Conservation (phyloP, 2,797 vertebrate genomes). For the Amblyraja radiata region DNA sequence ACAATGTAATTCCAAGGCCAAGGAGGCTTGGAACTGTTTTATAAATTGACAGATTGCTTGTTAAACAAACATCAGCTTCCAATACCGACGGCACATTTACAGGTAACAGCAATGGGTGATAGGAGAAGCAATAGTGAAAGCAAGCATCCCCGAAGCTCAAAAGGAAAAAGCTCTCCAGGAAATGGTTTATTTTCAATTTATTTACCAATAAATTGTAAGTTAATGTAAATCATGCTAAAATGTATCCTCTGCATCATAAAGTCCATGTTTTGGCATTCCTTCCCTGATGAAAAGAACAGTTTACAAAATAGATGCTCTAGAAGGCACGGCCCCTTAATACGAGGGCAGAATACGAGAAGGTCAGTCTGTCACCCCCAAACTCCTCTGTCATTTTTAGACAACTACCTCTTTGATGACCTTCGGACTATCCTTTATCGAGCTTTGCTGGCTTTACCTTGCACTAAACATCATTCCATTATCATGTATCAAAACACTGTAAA, state of each 20-base stretch:
- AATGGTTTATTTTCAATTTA: background rate
- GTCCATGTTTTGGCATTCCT: too few relatives aligned
- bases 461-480: too few relatives aligned
- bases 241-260: background rate
- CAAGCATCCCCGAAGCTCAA: background rate
- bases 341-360: background rate
- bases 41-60: background rate
- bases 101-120: background rate
- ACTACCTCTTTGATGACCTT: background rate
- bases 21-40: slow-evolving; percentile 9
- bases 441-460: too few relatives aligned
- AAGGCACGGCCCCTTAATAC: background rate
- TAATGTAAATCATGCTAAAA: background rate
- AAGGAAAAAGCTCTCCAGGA: background rate
- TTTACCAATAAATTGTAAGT: background rate
- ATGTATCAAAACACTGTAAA: too few relatives aligned
- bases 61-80: slow-evolving; percentile 26
- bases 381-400: background rate
- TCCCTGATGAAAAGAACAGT: background rate
- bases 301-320: background rate
- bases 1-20: background rate
- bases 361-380: background rate
- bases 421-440: too few relatives aligned
- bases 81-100: background rate
- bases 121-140: background rate